These are phyloP conservation scores for Oscheius onirici DNA, from an alignment of 2,888 invertebrate species.

Conservation along the genomic window DNA sequence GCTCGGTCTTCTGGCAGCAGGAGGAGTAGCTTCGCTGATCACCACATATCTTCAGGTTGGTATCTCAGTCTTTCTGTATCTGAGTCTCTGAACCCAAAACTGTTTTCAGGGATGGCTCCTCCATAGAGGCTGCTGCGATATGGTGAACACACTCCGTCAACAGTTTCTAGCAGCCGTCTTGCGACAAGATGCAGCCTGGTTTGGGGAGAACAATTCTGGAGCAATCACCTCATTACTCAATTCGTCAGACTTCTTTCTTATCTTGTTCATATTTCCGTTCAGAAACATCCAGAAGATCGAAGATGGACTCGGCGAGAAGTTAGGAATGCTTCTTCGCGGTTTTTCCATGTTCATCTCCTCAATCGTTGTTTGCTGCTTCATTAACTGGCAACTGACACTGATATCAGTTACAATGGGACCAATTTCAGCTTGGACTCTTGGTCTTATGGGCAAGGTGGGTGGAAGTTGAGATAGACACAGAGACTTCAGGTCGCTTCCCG, in stretches of 20 bases:
- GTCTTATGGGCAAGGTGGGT: constrained; percentile 44
- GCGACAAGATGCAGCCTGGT: constrained; percentile 48
- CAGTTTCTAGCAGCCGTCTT: constrained; percentile 48
- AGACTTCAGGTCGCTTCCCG: constrained; percentile 18
- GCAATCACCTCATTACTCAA: constrained; percentile 46
- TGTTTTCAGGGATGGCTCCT: constrained; percentile 5
- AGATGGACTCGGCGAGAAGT: constrained; percentile 50
- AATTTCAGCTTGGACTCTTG: constrained; percentile 45
- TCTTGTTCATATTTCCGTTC: not conserved
- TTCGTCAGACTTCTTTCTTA: constrained; percentile 39
- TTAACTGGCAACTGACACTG: constrained; percentile 51
- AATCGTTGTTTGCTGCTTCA: constrained; percentile 41
- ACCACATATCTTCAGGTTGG: constrained; percentile 17
- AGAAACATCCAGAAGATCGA: constrained; percentile 47
- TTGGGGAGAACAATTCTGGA: constrained; percentile 43
- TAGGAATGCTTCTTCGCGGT: constrained; percentile 50
- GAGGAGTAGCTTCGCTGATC: not conserved
- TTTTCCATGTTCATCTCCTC: constrained; percentile 56
- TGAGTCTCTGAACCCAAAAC: not conserved
- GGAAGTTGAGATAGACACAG: not conserved
- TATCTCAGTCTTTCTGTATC: not conserved
- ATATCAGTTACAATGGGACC: constrained; percentile 54
- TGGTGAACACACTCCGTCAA: constrained; percentile 29
- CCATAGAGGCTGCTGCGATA: constrained; percentile 6
- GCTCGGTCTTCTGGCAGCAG: not conserved